Evolutionary conservation across 2,888 invertebrate genomes (phyloP), one percentile per base, ranked within the genome.

Genomic region (Quadroppia sp.): DNA sequence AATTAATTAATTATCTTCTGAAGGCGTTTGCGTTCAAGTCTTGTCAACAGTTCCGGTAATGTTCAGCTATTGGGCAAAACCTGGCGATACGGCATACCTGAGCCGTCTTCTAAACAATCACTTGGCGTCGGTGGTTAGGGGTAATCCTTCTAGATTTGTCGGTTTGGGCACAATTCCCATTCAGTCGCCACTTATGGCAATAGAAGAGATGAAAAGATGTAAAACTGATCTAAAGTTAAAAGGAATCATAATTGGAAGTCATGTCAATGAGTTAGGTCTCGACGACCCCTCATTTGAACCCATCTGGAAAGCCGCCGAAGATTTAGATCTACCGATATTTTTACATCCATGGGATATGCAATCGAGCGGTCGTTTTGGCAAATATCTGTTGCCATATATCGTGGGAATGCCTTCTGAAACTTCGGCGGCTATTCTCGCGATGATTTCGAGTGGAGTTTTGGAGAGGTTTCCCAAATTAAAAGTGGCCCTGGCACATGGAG

Each of bases 341-440:
- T 83, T 87, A 1, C 86, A 86, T 79, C 86, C 86, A 1, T 87
- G 86, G 86, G 86, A 86, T 79, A 86, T 86, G 86, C 81, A 81
- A 72, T 80, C 81, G 79, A 82, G 81, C 2, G 85, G 84, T 2
- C 81, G 86, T 59, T 82, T 84, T 80, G 78, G 79, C 53, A 85
- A 86, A 76, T 86, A 85, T 79, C 86, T 85, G 85, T 77, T 86
- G 77, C 86, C 86, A 0, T 86, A 86, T 86, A 82, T 86, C 11
- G 85, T 86, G 4, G 85, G 85, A 20, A 86, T 86, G 86, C 86
- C 86, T 0, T 81, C 85, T 0, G 86, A 86, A 78, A 86, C 86
- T 1, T 82, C 85, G 1, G 82, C 82, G 15, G 85, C 86, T 7
- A 84, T 86, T 23, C 84, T 85, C 75, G 82, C 82, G 69, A 79